Conservation (phyloP, 2,888 invertebrate genomes). For the Polymixis flavicincta region DNA sequence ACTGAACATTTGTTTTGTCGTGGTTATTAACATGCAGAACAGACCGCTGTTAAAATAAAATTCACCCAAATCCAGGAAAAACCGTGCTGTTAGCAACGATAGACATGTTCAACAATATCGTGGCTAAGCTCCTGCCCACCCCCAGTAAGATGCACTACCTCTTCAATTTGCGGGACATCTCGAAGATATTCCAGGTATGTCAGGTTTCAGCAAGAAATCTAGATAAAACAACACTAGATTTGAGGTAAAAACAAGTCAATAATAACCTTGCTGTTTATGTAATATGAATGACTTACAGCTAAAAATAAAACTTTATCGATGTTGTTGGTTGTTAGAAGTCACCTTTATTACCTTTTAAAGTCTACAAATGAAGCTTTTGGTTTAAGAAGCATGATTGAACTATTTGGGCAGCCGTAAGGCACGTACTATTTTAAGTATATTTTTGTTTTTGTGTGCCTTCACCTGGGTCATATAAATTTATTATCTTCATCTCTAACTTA, state of each 20-base stretch:
- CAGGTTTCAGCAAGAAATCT: background rate
- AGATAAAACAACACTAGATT: background rate
- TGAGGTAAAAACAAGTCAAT: background rate
- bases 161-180: constrained; percentile 97
- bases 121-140: constrained; percentile 94
- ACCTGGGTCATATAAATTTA: too few relatives aligned
- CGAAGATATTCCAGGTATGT: constrained; percentile 93
- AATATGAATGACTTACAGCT: background rate
- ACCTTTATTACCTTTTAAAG: background rate
- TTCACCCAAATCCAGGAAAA: constrained; percentile 84
- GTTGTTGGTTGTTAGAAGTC: background rate
- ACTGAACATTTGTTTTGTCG: background rate
- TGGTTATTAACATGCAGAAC: background rate
- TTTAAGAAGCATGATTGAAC: background rate
- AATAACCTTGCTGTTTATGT: background rate
- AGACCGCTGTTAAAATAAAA: background rate
- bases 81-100: constrained; percentile 94
- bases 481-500: too few relatives aligned
- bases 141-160: constrained; percentile 97
- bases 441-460: background rate
- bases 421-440: too few relatives aligned
- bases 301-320: background rate
- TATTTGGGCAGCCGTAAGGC: too few relatives aligned
- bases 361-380: background rate
- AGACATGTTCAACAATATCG: constrained; percentile 94